These are phyloP conservation scores for Nephrotoma appendiculata DNA, from an alignment of 2,888 invertebrate species.

Conservation along the genomic window DNA sequence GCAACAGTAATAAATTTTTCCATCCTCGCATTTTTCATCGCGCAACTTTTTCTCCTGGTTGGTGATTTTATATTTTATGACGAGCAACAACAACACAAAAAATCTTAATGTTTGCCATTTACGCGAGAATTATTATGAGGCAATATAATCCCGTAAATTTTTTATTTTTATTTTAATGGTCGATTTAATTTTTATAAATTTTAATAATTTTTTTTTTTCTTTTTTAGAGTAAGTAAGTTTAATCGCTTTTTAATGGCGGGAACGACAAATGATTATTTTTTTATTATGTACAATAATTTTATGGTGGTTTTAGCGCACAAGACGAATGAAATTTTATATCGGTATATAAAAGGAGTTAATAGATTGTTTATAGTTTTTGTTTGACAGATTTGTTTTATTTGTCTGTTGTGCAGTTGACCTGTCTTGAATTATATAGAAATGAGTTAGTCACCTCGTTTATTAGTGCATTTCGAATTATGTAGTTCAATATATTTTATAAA, in stretches of 20 bases:
- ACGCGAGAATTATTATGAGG: background rate
- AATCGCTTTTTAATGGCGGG: conserved; percentile 1
- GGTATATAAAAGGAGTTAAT: background rate
- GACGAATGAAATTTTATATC: background rate
- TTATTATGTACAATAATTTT: background rate
- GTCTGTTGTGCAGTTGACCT: background rate
- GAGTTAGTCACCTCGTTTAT: too few species aligned
- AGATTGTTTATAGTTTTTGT: background rate
- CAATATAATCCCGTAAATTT: background rate
- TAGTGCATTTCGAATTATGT: too few species aligned
- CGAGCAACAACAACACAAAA: background rate
- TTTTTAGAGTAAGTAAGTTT: conserved; percentile 1
- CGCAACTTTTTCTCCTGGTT: background rate
- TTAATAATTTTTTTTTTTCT: background rate
- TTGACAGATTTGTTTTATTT: background rate
- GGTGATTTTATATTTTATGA: background rate
- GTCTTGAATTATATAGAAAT: background rate
- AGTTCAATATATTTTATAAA: too few species aligned
- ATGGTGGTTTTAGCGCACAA: background rate
- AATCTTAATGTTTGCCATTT: background rate
- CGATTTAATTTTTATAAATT: background rate
- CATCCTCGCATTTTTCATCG: background rate
- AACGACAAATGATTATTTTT: background rate
- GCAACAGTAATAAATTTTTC: background rate
- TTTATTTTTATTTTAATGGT: background rate